phyloP scores from a whole-genome alignment of 2,797 vertebrate genomes.

The Prionace glauca region DNA sequence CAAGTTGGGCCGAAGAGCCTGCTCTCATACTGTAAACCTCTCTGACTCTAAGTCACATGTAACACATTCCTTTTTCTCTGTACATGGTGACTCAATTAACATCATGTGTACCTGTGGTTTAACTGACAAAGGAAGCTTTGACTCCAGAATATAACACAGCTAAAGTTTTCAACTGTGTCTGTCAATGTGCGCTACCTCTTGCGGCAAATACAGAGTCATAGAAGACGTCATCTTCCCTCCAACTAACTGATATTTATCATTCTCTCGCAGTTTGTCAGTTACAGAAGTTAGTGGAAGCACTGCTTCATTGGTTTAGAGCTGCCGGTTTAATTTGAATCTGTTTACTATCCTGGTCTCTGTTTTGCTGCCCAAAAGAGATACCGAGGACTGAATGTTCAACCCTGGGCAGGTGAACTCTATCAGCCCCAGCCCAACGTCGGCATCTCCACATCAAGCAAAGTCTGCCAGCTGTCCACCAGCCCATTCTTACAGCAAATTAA shows the following conservation, averaged over 20 bases:
- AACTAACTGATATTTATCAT: background rate
- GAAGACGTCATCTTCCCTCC: background rate
- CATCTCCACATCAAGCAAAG: too few relatives aligned
- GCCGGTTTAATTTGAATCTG: background rate
- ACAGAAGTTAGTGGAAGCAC: background rate
- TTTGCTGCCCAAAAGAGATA: background rate
- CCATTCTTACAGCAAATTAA: too few relatives aligned
- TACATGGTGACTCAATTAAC: constrained; percentile 34
- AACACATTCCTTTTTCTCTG: too few relatives aligned
- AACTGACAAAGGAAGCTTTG: background rate
- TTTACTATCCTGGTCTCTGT: background rate
- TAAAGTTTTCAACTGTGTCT: background rate
- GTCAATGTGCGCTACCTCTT: too few relatives aligned
- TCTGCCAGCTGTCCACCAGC: too few relatives aligned
- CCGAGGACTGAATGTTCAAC: background rate
- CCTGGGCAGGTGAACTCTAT: background rate
- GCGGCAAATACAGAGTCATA: background rate
- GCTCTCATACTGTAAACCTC: too few relatives aligned
- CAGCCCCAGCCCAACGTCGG: too few relatives aligned
- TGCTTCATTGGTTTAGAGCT: too few relatives aligned
- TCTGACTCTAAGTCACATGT: too few relatives aligned
- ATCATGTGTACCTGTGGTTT: too few relatives aligned
- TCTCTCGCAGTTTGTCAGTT: background rate
- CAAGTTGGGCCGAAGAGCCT: too few relatives aligned
- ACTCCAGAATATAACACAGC: background rate